Conservation (phyloP, 2,113 vertebrate genomes). For the Smithornis capensis region DNA sequence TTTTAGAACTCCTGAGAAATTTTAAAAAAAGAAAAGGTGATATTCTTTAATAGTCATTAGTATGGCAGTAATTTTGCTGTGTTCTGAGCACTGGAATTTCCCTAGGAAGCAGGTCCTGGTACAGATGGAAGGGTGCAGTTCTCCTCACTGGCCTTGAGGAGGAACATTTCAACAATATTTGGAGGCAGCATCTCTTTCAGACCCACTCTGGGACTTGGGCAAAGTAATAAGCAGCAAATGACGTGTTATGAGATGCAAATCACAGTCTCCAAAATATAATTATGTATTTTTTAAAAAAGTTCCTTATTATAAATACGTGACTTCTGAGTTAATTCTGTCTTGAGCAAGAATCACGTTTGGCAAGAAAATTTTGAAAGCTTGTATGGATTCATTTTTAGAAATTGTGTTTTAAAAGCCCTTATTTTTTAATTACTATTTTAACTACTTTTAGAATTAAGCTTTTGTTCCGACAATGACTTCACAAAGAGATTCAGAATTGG, state of each 20-base stretch:
- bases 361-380: not conserved
- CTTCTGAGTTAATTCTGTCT: not conserved
- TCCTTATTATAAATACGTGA: not conserved
- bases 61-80: not conserved
- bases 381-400: not conserved
- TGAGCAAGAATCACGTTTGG: not conserved
- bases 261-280: not conserved
- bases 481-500: not conserved
- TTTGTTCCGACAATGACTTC: not conserved
- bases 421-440: not conserved
- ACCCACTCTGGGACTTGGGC: not conserved
- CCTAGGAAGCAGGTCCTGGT: not conserved
- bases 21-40: not conserved
- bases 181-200: not conserved
- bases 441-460: not conserved
- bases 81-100: not conserved
- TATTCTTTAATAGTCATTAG: not conserved
- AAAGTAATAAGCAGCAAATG: not conserved
- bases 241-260: not conserved
- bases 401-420: not conserved
- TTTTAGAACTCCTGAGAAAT: not conserved
- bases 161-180: constrained; percentile 33
- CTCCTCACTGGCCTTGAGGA: constrained; percentile 25
- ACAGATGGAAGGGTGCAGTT: not conserved
- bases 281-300: not conserved